Base-by-base conservation (phyloP, 1,140 invertebrate species). In the Eubasilissa regina region DNA sequence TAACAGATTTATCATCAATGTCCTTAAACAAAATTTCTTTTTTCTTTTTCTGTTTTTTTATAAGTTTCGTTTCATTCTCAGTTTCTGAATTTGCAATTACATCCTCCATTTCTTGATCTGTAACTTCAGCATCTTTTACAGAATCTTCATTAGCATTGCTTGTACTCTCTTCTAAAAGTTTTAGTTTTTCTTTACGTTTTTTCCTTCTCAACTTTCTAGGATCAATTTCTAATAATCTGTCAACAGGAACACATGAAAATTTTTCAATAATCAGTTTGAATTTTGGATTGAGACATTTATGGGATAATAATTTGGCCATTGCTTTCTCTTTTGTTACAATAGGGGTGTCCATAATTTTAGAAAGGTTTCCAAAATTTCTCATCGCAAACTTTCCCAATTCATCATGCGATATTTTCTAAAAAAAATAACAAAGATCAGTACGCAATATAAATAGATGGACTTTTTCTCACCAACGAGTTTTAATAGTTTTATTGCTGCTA, bases 321-420 rank as follows among this genome's bases (percentile, higher is more conserved):
- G 74, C 81, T 75, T 77, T 81, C 58, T 81, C 80, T 51, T 78
- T 66, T 17, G 79, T 73, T 11, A 75, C 79, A 17, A 75, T 15
- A 17, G 81, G 79, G n/a, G 76, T 79, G 47, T 83, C 78, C 58
- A 83, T 80, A 12, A 78, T 56, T 75, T 83, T 80, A 13, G 15
- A 25, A 15, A 81, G 56, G n/a, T 79, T 75, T 13, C 74, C 56
- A 19, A 76, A 73, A 79, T 83, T 83, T 25, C 13, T 25, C 77
- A 83, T 77, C 10, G 75, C 79, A 79, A 83, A 83, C 13, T 60
- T n/a, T 21, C 51, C 81, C 11, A 83, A 9, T 17, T 81, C 79
- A 45, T 77, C 68, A 56, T 51, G 60, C 55, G 75, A 72, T 8
- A 83, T 25, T 78, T 74, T 75, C 81, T 83, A 72, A 60, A 80